These are phyloP conservation scores for Macrotus californicus DNA, from an alignment of 2,113 vertebrate species.

Conservation along the genomic window DNA sequence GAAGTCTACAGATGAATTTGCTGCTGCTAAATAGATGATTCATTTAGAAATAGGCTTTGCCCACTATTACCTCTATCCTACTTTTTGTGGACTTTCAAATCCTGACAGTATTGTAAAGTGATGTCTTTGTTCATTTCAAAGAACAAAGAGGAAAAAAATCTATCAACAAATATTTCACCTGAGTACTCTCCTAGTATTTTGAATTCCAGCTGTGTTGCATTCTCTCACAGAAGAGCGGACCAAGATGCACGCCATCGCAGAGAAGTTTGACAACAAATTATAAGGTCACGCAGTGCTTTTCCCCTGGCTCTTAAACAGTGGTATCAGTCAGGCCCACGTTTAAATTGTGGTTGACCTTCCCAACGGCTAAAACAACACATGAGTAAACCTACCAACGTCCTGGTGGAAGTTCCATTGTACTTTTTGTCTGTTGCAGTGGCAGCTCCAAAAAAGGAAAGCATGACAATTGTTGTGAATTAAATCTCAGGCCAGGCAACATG, in stretches of 20 bases:
- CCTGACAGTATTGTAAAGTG: slow-evolving; percentile 33
- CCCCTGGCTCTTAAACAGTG: not conserved
- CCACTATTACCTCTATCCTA: not conserved
- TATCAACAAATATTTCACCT: slow-evolving; percentile 57
- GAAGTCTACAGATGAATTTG: slow-evolving; percentile 30
- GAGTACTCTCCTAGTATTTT: slow-evolving; percentile 25
- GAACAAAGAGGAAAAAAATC: not conserved
- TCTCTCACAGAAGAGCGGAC: slow-evolving; percentile 53
- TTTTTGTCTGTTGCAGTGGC: not conserved
- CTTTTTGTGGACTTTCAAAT: slow-evolving; percentile 43
- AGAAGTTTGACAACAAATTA: slow-evolving; percentile 49
- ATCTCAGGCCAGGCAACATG: not conserved
- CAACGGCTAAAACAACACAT: not conserved
- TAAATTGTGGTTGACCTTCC: not conserved
- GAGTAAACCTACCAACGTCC: not conserved
- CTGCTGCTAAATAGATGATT: slow-evolving; percentile 36
- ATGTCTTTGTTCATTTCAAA: slow-evolving; percentile 54
- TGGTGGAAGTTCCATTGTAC: not conserved
- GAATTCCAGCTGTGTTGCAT: slow-evolving; percentile 54
- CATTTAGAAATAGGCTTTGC: not conserved
- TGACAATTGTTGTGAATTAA: not conserved
- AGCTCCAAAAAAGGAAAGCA: not conserved
- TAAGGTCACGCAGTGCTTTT: not conserved
- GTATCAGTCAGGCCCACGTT: not conserved
- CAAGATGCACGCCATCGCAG: slow-evolving; percentile 24